Evolutionary conservation across 2,797 vertebrate genomes (phyloP), one percentile per base, ranked within the genome.

Genomic region (Distichodus sexfasciatus): DNA sequence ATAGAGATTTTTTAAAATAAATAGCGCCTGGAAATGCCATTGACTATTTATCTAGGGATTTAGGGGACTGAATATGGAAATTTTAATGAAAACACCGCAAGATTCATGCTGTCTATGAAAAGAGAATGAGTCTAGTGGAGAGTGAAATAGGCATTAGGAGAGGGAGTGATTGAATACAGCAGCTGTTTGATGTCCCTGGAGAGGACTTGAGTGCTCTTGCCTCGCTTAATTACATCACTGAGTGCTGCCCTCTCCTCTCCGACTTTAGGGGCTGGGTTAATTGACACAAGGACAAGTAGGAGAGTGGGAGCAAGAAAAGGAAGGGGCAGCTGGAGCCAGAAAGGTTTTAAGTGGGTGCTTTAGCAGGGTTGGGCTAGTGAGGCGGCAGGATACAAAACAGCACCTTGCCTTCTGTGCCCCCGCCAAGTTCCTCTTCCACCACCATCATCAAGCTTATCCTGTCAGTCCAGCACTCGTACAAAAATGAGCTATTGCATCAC

Each of bases 261-360:
- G 83, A 80, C 71, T 66, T 44, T 2, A 35, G 15, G 31, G 68
- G 74, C 53, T 54, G 62, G 76, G n/a, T 85, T 88, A 86, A 84
- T 82, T 81, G 81, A 84, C 77, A 67, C 51, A 66, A 69, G 74
- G 75, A 81, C 86, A 12, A 21, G 51, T 11, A 35, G 29, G 31
- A 21, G 79, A 82, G 78, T 65, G 65, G 65, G 66, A 60, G 76
- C 78, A 44, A 74, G 21, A 50, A 66, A 63, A 69, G 50, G 70
- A 77, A 71, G 79, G 81, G 75, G 66, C 79, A 82, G 31, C 64
- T 79, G 77, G 29, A 66, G 76, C 67, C 63, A 29, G 62, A 60
- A 80, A 65, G 40, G 69, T 88, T 88, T 88, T 87, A 86, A 61
- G 55, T 67, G n/a, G n/a, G n/a, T n/a, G n/a, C 36, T 75, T 67